Percentiles rank a stretch among this genome's conserved stretches.
Conservation (phyloP, 2,888 invertebrate species). For the Agonum fuliginosum region DNA sequence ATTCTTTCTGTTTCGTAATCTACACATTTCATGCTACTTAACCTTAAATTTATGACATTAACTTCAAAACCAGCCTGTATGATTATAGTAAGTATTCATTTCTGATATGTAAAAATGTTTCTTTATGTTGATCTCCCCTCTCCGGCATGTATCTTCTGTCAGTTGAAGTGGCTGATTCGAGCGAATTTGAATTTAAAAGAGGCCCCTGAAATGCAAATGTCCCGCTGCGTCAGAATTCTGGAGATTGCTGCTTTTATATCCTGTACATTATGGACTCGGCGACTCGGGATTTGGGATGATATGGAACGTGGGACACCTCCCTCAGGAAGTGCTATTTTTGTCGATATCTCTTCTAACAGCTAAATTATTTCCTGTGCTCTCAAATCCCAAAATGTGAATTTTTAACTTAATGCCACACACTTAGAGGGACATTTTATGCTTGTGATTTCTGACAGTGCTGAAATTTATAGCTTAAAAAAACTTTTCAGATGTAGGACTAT, state of each 20-base stretch:
- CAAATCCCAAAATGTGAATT: background rate
- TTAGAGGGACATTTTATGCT: too few species aligned
- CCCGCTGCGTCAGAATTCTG: constrained; percentile 39
- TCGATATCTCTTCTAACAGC: constrained; percentile 38
- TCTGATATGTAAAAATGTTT: too few species aligned
- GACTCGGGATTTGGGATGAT: constrained; percentile 20
- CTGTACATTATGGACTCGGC: constrained; percentile 24
- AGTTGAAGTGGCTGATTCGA: constrained; percentile 21
- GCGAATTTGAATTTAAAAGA: constrained; percentile 33
- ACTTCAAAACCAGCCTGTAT: too few species aligned
- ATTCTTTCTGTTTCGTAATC: too few species aligned
- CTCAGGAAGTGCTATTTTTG: constrained; percentile 36
- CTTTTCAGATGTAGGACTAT: too few species aligned
- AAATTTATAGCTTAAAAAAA: too few species aligned
- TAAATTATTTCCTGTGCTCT: constrained; percentile 26
- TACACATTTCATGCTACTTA: too few species aligned
- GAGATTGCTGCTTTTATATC: constrained; percentile 38
- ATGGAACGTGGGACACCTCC: constrained; percentile 7
- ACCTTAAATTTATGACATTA: too few species aligned
- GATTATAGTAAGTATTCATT: too few species aligned
- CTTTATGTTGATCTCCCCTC: too few species aligned
- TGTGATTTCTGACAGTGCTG: too few species aligned
- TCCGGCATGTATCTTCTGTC: too few species aligned
- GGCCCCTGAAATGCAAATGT: constrained; percentile 25
- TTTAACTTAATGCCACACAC: background rate